Evolutionary conservation across 2,113 vertebrate genomes (phyloP).

Genomic region (Typhlomys cinereus): DNA sequence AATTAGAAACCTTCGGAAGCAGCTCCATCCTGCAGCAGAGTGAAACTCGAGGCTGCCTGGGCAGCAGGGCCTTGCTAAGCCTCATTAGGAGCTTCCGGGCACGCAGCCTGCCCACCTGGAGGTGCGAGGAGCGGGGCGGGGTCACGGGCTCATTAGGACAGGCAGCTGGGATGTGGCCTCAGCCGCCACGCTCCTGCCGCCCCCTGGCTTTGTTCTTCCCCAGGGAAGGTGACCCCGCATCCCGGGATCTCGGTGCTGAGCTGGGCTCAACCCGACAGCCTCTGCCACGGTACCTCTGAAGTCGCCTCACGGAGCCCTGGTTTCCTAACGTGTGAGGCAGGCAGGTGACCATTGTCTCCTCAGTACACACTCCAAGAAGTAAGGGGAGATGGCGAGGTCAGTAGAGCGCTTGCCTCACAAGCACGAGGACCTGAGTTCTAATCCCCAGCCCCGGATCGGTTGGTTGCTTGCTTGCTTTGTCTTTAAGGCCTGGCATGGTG

Average conservation of each 20-base stretch:
- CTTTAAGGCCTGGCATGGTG: neutral
- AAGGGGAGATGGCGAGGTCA: neutral
- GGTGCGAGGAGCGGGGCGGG: conserved; percentile 77
- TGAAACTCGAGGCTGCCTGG: conserved; percentile 84
- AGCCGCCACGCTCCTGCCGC: neutral
- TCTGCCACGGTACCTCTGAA: neutral
- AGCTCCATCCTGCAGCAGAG: conserved; percentile 87
- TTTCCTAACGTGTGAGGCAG: conserved; percentile 32
- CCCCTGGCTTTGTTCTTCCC: neutral
- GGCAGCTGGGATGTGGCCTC: neutral
- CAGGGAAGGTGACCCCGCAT: neutral
- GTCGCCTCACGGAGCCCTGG: neutral
- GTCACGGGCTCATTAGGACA: conserved; percentile 73
- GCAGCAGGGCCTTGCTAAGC: conserved; percentile 83
- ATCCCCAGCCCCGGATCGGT: neutral
- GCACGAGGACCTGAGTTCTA: neutral
- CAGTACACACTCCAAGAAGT: neutral
- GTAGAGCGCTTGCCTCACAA: neutral
- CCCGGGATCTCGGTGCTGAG: neutral
- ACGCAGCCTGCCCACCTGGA: conserved; percentile 79
- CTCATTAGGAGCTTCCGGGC: conserved; percentile 81
- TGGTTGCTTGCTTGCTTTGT: too few species aligned
- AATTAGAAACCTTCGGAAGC: conserved; percentile 92
- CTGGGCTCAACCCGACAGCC: neutral
- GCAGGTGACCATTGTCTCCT: neutral